These are phyloP conservation scores for Bubalus kerabau DNA, from an alignment of 2,113 vertebrate genomes.

Conservation along the genomic window DNA sequence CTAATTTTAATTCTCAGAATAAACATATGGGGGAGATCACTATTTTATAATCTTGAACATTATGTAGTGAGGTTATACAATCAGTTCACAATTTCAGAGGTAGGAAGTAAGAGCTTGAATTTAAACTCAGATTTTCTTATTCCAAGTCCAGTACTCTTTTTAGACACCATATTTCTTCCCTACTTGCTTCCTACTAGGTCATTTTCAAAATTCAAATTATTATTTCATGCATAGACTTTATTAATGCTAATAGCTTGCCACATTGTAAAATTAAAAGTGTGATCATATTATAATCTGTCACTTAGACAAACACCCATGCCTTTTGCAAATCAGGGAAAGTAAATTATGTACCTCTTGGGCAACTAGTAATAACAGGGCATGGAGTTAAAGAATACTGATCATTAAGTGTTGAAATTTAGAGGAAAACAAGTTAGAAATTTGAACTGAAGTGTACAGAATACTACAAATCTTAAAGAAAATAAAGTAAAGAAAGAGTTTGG, in stretches of 20 bases:
- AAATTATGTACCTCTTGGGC: neutral
- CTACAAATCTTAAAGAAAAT: neutral
- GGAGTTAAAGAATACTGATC: neutral
- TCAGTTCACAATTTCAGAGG: neutral
- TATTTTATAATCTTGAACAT: neutral
- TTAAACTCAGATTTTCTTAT: neutral
- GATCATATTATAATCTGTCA: neutral
- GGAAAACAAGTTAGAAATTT: neutral
- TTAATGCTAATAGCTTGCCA: neutral
- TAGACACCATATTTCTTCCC: neutral
- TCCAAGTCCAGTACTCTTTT: neutral
- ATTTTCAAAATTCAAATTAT: neutral
- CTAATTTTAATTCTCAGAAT: neutral
- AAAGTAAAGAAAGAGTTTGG: neutral
- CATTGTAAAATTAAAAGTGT: slow-evolving; percentile 6
- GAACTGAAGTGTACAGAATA: neutral
- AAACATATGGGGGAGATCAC: neutral
- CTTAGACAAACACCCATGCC: neutral
- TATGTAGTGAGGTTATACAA: neutral
- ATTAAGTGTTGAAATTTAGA: neutral
- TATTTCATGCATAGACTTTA: neutral
- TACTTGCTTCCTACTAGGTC: neutral
- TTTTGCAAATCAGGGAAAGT: neutral
- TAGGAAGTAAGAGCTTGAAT: neutral
- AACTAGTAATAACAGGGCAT: neutral